A percentile compares a stretch with the other conserved stretches of the same genome.
Conservation (phyloP, 2,797 vertebrate genomes). For the Chloroceryle inda region DNA sequence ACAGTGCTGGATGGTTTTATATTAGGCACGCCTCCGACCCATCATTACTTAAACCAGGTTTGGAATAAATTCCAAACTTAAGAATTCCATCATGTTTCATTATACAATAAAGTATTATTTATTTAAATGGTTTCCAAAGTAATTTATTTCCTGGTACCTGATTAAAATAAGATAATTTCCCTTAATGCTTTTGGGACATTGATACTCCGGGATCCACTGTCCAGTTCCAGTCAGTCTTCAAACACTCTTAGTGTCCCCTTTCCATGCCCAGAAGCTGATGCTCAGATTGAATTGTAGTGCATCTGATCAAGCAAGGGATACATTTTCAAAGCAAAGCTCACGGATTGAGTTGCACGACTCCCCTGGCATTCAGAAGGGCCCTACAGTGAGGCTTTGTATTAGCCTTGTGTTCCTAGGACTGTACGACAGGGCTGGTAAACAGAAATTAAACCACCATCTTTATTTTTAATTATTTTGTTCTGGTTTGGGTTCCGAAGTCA, state of each 20-base stretch:
- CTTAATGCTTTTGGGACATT: background rate
- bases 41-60: background rate
- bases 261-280: background rate
- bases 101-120: conserved; percentile 2
- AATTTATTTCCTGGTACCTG: conserved; percentile 6
- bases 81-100: background rate
- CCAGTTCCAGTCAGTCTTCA: background rate
- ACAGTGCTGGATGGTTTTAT: background rate
- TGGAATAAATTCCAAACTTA: background rate
- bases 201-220: background rate
- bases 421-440: background rate
- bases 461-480: background rate
- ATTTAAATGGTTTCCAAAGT: background rate
- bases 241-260: background rate
- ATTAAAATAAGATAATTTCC: background rate
- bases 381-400: background rate
- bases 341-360: background rate
- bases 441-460: conserved; percentile 4
- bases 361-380: background rate
- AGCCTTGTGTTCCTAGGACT: background rate
- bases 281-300: background rate
- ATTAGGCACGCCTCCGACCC: background rate
- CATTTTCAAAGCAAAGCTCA: conserved; percentile 7
- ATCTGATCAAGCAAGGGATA: background rate
- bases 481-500: background rate